These are phyloP conservation scores for Ochotona curzoniae DNA, from an alignment of 2,113 vertebrate genomes.

Conservation along the genomic window DNA sequence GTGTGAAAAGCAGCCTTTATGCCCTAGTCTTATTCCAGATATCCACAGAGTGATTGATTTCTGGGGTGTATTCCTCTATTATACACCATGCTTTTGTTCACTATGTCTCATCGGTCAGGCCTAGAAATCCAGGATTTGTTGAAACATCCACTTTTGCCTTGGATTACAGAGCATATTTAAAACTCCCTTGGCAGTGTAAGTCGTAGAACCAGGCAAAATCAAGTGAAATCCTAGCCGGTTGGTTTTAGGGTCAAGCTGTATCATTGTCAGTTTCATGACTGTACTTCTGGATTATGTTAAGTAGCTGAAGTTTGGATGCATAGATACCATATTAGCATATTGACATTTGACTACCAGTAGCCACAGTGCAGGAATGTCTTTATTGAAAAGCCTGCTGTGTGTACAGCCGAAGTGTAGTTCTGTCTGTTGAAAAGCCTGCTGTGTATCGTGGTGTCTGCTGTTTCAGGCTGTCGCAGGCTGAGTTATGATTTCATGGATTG, in stretches of 20 bases:
- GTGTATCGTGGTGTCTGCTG: background rate
- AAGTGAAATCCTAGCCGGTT: background rate
- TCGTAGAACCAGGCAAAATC: conserved; percentile 10
- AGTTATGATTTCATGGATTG: background rate
- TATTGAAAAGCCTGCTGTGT: background rate
- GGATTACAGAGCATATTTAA: conserved; percentile 41
- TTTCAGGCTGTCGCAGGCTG: background rate
- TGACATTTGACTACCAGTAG: background rate
- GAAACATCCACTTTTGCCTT: conserved; percentile 4
- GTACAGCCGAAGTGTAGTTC: background rate
- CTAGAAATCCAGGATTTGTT: conserved; percentile 36
- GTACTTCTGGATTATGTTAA: background rate
- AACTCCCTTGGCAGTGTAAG: conserved; percentile 36
- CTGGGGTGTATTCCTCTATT: background rate
- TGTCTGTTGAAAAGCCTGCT: background rate
- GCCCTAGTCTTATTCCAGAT: background rate
- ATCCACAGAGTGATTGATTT: background rate
- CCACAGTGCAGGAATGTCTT: background rate
- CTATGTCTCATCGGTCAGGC: conserved; percentile 21
- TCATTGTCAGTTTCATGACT: background rate
- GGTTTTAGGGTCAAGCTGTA: conserved; percentile 32
- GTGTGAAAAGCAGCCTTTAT: background rate
- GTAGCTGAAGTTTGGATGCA: background rate
- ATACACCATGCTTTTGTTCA: too few species aligned
- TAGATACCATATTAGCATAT: background rate